These are phyloP conservation scores for Melinopterus prodromus DNA, from an alignment of 2,888 invertebrate species.

Conservation along the genomic window DNA sequence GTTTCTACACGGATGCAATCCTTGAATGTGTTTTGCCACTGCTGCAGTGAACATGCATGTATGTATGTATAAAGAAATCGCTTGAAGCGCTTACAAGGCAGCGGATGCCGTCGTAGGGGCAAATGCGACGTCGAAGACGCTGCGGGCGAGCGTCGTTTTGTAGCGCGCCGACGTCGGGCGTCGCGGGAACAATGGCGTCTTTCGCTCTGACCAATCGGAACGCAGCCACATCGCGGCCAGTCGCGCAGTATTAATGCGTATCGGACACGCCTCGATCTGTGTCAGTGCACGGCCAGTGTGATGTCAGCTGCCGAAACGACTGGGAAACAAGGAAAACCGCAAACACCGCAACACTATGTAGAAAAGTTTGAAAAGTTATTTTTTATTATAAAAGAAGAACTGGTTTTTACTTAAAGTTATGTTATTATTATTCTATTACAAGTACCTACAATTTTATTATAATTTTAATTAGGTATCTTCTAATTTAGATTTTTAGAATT, in stretches of 20 bases:
- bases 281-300: conserved; percentile 18
- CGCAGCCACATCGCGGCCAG: conserved; percentile 50
- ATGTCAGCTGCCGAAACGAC: neutral
- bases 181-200: conserved; percentile 63
- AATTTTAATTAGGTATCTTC: too few relatives aligned
- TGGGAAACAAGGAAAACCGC: neutral
- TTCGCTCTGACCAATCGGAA: conserved; percentile 54
- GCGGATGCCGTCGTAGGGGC: conserved; percentile 56
- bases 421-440: too few relatives aligned
- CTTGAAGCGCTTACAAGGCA: conserved; percentile 48
- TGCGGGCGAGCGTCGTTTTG: conserved; percentile 68
- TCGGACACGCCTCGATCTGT: conserved; percentile 51
- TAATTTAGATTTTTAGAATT: too few relatives aligned
- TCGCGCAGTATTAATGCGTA: conserved; percentile 53
- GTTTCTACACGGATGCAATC: conserved; percentile 10
- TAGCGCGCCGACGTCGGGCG: conserved; percentile 57
- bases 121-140: conserved; percentile 67
- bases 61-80: conserved; percentile 40
- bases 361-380: too few relatives aligned
- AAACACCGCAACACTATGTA: too few relatives aligned
- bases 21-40: neutral
- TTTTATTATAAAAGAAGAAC: too few relatives aligned
- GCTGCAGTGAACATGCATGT: neutral
- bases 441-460: too few relatives aligned
- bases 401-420: too few relatives aligned